These are phyloP conservation scores for Cryptocephalus moraei DNA, from an alignment of 2,888 invertebrate genomes.

Conservation along the genomic window DNA sequence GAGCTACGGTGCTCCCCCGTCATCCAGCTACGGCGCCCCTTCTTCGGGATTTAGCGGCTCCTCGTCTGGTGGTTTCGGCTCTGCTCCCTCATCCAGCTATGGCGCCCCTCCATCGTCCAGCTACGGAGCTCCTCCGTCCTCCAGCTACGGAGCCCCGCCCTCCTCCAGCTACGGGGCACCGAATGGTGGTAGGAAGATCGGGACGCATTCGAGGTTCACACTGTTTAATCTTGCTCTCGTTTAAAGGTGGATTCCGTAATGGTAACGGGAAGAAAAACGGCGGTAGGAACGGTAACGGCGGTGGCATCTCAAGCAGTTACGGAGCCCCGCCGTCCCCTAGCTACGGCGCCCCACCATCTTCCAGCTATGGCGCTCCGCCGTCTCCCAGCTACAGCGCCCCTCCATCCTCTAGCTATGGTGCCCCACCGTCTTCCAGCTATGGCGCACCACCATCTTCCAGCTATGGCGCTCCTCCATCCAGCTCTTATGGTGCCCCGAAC, in stretches of 20 bases:
- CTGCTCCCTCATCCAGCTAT: constrained; percentile 18
- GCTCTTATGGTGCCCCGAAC: no score
- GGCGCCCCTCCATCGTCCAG: constrained; percentile 32
- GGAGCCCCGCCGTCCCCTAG: constrained; percentile 28
- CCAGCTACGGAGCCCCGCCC: constrained; percentile 11
- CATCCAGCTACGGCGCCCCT: constrained; percentile 37
- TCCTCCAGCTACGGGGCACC: constrained; percentile 30
- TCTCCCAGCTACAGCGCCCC: constrained; percentile 18
- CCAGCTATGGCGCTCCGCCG: constrained; percentile 26
- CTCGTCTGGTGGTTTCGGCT: constrained; percentile 6
- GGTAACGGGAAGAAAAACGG: constrained; percentile 4
- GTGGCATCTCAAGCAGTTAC: constrained; percentile 20
- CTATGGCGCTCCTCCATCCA: constrained; percentile 26
- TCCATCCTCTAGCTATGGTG: constrained; percentile 18
- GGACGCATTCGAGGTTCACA: not conserved
- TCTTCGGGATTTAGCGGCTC: constrained; percentile 7
- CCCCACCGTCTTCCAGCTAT: constrained; percentile 19
- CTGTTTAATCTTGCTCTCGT: not conserved
- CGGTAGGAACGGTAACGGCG: constrained; percentile 2
- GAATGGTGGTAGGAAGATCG: constrained; percentile 1
- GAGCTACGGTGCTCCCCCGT: constrained; percentile 29
- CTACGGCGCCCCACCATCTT: constrained; percentile 19
- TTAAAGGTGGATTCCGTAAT: constrained; percentile 17
- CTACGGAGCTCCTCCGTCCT: constrained; percentile 23
- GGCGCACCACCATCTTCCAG: constrained; percentile 24